These are phyloP conservation scores for Dasysyrphus albostriatus DNA, from an alignment of 2,888 invertebrate species.

Conservation along the genomic window DNA sequence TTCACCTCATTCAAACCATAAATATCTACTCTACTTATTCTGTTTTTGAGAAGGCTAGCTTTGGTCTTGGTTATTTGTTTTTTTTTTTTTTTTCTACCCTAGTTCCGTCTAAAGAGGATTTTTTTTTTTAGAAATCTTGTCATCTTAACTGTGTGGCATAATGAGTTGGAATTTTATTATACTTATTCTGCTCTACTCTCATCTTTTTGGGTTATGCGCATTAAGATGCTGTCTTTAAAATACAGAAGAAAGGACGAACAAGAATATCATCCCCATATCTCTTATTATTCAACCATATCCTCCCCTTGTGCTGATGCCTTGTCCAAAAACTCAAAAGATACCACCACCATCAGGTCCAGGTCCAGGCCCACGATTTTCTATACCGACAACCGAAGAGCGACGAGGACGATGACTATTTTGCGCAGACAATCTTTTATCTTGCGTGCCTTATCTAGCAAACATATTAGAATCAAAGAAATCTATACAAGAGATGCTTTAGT, in stretches of 20 bases:
- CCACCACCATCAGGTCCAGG: slow-evolving; percentile 2
- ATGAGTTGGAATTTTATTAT: slow-evolving; percentile 63
- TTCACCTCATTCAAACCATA: not conserved
- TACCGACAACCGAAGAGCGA: too few species aligned
- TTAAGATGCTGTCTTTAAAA: slow-evolving; percentile 48
- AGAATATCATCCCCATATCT: slow-evolving; percentile 37
- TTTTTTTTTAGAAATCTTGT: slow-evolving; percentile 24
- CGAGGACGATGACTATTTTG: slow-evolving; percentile 35
- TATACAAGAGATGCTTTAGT: slow-evolving; percentile 52
- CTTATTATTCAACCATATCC: not conserved
- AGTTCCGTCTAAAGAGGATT: slow-evolving; percentile 37
- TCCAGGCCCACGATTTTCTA: not conserved
- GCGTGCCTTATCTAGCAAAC: slow-evolving; percentile 66
- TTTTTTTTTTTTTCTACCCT: slow-evolving; percentile 20
- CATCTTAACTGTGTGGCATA: slow-evolving; percentile 49
- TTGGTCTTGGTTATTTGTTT: too few species aligned
- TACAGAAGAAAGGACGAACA: slow-evolving; percentile 14
- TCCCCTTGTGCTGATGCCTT: not conserved
- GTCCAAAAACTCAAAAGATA: not conserved
- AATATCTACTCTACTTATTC: slow-evolving; percentile 1
- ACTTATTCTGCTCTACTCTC: slow-evolving; percentile 25
- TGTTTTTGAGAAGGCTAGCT: slow-evolving; percentile 19
- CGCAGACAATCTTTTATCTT: slow-evolving; percentile 68
- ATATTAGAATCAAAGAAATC: slow-evolving; percentile 63
- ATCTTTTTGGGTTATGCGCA: slow-evolving; percentile 53